Percentiles rank a stretch among this genome's conserved stretches.
Conservation (phyloP, 1,140 invertebrate species). For the Triops cancriformis region DNA sequence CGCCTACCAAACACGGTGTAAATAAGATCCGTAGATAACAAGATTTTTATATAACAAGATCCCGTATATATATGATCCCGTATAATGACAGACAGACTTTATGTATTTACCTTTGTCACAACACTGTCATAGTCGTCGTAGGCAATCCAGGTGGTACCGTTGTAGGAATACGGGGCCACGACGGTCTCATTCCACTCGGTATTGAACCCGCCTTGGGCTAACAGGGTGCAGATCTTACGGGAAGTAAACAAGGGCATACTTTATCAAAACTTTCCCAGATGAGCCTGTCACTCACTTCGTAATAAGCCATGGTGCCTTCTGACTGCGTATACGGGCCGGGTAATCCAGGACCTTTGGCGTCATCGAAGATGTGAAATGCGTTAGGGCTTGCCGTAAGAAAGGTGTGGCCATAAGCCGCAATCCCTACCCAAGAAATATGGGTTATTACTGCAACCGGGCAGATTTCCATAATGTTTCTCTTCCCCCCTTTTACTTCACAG, state of each 20-base stretch:
- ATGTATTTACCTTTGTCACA: slow-evolving; percentile 3
- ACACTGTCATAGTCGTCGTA: slow-evolving; percentile 52
- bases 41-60: too few relatives aligned
- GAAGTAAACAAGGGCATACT: not conserved
- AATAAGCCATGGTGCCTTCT: slow-evolving; percentile 34
- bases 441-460: not conserved
- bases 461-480: not conserved
- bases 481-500: not conserved
- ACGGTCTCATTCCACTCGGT: slow-evolving; percentile 45
- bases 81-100: not conserved
- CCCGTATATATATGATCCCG: too few relatives aligned
- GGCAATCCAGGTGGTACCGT: slow-evolving; percentile 59
- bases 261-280: not conserved
- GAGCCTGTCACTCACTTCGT: slow-evolving; percentile 32
- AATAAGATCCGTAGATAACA: not conserved
- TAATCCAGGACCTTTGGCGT: slow-evolving; percentile 33
- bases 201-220: not conserved
- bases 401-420: slow-evolving; percentile 38
- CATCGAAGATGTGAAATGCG: slow-evolving; percentile 34
- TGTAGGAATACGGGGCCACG: slow-evolving; percentile 54
- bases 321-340: slow-evolving; percentile 22
- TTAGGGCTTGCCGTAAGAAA: slow-evolving; percentile 36
- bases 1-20: slow-evolving; percentile 1
- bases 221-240: not conserved
- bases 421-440: slow-evolving; percentile 22